phyloP scores from a whole-genome alignment of 2,888 invertebrate genomes.

The Ptilodon capucinus region DNA sequence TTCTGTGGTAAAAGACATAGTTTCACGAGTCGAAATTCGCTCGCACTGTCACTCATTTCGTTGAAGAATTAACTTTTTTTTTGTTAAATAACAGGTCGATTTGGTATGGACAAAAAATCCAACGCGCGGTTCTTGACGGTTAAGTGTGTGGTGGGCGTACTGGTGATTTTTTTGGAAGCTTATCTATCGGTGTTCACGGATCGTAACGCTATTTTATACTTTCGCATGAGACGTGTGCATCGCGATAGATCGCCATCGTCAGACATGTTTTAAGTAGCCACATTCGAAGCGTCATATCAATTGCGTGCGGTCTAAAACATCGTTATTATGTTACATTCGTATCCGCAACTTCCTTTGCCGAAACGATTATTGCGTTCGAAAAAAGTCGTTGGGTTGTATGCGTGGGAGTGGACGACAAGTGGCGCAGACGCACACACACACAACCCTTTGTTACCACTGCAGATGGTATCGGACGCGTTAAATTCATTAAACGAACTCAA shows the following conservation, averaged over 20 bases:
- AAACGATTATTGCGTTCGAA: conserved; percentile 60
- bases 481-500: conserved; percentile 40
- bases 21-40: no score
- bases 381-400: conserved; percentile 46
- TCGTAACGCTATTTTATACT: conserved; percentile 67
- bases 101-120: no score
- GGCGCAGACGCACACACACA: conserved; percentile 27
- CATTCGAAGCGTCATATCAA: conserved; percentile 38
- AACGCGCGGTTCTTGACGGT: no score
- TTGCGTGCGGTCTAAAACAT: conserved; percentile 54
- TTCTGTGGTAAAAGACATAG: no score
- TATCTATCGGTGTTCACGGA: conserved; percentile 73
- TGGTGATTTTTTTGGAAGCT: conserved; percentile 74
- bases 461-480: conserved; percentile 56
- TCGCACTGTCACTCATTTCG: no score
- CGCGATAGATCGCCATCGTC: conserved; percentile 40
- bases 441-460: conserved; percentile 47
- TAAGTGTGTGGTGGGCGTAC: no score
- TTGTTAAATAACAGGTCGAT: no score
- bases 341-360: conserved; percentile 71
- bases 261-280: conserved; percentile 30
- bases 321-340: conserved; percentile 58
- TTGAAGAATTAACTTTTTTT: no score
- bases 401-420: conserved; percentile 57
- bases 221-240: conserved; percentile 51